Percentiles rank a stretch among this genome's conserved stretches.
Conservation (phyloP, 2,113 vertebrate species). For the Formicarius rufipectus region DNA sequence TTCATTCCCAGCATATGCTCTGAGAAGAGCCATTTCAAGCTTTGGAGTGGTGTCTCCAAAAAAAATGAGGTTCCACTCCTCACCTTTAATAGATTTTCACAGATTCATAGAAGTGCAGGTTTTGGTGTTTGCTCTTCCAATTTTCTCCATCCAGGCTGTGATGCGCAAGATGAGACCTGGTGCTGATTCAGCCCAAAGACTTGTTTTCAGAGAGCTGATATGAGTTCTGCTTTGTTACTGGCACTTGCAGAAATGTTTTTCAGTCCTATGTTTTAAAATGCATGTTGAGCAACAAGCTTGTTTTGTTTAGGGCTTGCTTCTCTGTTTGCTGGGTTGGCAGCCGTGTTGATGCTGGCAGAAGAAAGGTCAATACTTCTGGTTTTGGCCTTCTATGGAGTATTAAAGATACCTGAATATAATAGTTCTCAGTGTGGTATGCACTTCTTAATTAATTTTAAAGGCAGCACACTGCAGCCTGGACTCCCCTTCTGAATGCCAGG, state of each 20-base stretch:
- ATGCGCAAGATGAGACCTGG: not conserved
- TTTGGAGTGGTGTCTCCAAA: not conserved
- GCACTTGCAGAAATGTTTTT: not conserved
- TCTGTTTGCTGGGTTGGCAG: not conserved
- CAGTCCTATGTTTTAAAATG: not conserved
- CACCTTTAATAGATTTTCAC: not conserved
- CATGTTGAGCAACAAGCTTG: not conserved
- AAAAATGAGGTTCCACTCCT: fast-evolving
- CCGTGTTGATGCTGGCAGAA: not conserved
- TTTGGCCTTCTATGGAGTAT: not conserved
- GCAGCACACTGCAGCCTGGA: slow-evolving; percentile 13
- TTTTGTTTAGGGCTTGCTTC: not conserved
- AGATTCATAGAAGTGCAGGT: not conserved
- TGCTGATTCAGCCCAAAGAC: not conserved
- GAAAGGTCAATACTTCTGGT: not conserved
- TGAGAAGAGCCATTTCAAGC: not conserved
- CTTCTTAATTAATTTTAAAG: slow-evolving; percentile 29
- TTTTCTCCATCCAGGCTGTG: not conserved
- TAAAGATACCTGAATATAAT: not conserved
- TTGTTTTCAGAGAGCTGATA: not conserved
- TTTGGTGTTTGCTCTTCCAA: not conserved
- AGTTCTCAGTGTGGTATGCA: not conserved
- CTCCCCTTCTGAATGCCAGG: not conserved
- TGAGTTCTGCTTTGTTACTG: not conserved
- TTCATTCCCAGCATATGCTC: not conserved